These are phyloP conservation scores for Sinocyclocheilus anophthalmus DNA, from an alignment of 2,113 vertebrate genomes.

Conservation along the genomic window DNA sequence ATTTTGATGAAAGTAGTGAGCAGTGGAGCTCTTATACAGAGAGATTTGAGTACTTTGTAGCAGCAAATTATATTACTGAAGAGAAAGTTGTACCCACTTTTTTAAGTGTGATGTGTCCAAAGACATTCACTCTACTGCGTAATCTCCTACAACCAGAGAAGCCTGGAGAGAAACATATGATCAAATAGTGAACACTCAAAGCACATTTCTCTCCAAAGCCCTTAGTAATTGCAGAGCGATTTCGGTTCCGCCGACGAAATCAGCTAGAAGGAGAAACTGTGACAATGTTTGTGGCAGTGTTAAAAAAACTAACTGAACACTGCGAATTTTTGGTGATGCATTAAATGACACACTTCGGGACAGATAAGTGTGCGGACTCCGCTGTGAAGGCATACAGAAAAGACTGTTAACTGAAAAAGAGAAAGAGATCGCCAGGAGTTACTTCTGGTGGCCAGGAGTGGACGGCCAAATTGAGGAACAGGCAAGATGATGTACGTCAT, in stretches of 20 bases:
- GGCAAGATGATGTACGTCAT: too few species aligned
- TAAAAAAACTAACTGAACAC: constrained; percentile 27
- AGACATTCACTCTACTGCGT: constrained; percentile 25
- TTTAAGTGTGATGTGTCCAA: constrained; percentile 32
- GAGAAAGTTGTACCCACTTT: constrained; percentile 28
- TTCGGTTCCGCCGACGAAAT: constrained; percentile 53
- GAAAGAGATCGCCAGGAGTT: too few species aligned
- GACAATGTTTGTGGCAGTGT: constrained; percentile 35
- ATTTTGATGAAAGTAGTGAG: background rate
- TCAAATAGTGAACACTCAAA: constrained; percentile 57
- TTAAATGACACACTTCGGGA: constrained; percentile 36
- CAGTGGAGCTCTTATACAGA: constrained; percentile 1
- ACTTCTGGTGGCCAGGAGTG: too few species aligned
- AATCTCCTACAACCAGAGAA: constrained; percentile 14
- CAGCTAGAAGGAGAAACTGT: constrained; percentile 63
- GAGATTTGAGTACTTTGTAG: constrained; percentile 3
- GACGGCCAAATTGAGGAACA: too few species aligned
- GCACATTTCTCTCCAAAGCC: constrained; percentile 64
- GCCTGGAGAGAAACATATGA: too few species aligned
- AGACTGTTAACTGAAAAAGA: too few species aligned
- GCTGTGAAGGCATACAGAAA: constrained; percentile 42
- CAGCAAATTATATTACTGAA: background rate
- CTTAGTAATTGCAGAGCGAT: constrained; percentile 61
- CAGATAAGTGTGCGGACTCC: constrained; percentile 34
- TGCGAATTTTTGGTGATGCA: constrained; percentile 42